Evolutionary conservation across 2,888 invertebrate species (phyloP), one percentile per base, ranked within the genome.

Genomic region (Yponomeuta evonymella): DNA sequence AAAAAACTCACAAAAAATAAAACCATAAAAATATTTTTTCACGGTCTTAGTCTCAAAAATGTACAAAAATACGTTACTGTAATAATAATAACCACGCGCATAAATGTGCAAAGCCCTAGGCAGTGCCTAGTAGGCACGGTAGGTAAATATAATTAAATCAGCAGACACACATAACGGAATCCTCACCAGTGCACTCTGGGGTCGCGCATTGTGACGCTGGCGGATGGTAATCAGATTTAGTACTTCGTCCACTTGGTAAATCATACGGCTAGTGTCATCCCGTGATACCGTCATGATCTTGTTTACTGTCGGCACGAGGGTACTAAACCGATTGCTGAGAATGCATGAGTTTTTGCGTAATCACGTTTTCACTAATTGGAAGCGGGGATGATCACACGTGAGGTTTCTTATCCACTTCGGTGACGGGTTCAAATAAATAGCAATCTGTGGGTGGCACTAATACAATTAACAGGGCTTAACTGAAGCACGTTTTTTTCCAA

Each of bases 81-180:
- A 23, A 23, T 23, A 1, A 23, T 23, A 23, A 23, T 5, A 43
- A 0, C 43, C 43, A 43, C 43, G 43, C 43, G 8, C 43, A 43
- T 43, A 43, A 43, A 43, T 43, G 43, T 43, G 43, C 43, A 43
- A 43, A 43, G 43, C 43, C 43, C 43, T 43, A 43, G 43, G 43
- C 43, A 43, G 23, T 23, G 23, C 23, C 43, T 1, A 5, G 43
- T 58, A 58, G 15, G 4, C 2, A 51, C 11, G 51, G 3, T 2
- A 58, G 51, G 51, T 58, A 58, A 58, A 58, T 58, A 65, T 65
- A 65, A 65, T 65, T 30, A 65, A 65, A 65, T 65, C 65, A 65
- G 5, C 4, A 15, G 15, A 58, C 51, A 15, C 51, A 15, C 51
- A 58, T 3, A 15, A 12, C 65, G 11, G 65, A 65, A 65, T 65